These are phyloP conservation scores for Drosophila phalerata DNA, from an alignment of 2,888 invertebrate species.

Conservation along the genomic window DNA sequence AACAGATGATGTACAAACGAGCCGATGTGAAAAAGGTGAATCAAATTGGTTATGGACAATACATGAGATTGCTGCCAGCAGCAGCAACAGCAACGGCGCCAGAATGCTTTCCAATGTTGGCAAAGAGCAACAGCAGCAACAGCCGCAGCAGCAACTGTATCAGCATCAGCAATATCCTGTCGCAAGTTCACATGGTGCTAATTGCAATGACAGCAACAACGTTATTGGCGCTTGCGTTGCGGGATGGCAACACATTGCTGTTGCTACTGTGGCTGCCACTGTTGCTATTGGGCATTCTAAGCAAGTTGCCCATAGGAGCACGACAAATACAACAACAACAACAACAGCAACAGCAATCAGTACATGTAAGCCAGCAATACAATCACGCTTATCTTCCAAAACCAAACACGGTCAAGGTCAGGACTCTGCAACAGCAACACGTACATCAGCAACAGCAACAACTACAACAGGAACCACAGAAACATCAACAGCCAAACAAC, in stretches of 20 bases:
- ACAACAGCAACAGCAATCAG: slow-evolving; percentile 26
- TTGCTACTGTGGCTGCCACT: slow-evolving; percentile 61
- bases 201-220: slow-evolving; percentile 45
- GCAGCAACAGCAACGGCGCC: slow-evolving; percentile 34
- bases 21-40: slow-evolving; percentile 56
- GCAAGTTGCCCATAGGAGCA: slow-evolving; percentile 36
- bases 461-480: slow-evolving; percentile 44
- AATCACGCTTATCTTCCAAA: slow-evolving; percentile 84
- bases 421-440: slow-evolving; percentile 43
- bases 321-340: slow-evolving; percentile 29
- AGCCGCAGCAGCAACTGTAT: slow-evolving; percentile 7
- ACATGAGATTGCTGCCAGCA: slow-evolving; percentile 59
- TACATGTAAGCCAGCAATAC: slow-evolving; percentile 59
- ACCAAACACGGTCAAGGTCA: slow-evolving; percentile 56
- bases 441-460: slow-evolving; percentile 39
- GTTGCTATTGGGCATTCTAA: slow-evolving; percentile 51
- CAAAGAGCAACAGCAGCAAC: slow-evolving; percentile 18
- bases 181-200: slow-evolving; percentile 57
- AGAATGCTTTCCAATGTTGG: slow-evolving; percentile 48
- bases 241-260: slow-evolving; percentile 51
- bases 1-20: slow-evolving; percentile 71
- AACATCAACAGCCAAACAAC: slow-evolving; percentile 61
- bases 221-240: slow-evolving; percentile 42
- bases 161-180: slow-evolving; percentile 70
- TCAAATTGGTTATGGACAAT: slow-evolving; percentile 70